Conservation (phyloP, 1,140 invertebrate species). For the Nephotettix cincticeps region DNA sequence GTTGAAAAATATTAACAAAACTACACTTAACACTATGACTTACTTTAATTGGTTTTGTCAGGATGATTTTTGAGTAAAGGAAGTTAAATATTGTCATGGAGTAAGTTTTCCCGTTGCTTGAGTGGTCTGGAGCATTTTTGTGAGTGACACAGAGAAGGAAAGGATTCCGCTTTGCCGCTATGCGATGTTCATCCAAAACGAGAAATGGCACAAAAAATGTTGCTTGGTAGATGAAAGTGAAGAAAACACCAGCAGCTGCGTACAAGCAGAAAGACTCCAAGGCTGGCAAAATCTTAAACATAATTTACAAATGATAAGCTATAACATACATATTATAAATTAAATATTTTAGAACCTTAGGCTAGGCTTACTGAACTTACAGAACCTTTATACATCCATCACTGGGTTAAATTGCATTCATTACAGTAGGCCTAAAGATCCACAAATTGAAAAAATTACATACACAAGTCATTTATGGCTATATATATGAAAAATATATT, state of each 20-base stretch:
- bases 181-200: constrained; percentile 64
- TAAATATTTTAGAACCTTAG: too few relatives aligned
- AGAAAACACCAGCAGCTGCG: constrained; percentile 66
- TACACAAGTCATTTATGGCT: too few relatives aligned
- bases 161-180: constrained; percentile 63
- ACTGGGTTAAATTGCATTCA: too few relatives aligned
- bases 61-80: constrained; percentile 60
- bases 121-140: background rate
- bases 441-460: too few relatives aligned
- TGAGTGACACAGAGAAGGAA: constrained; percentile 56
- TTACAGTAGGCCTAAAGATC: too few relatives aligned
- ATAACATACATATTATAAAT: too few relatives aligned
- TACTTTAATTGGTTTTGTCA: constrained; percentile 61
- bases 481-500: too few relatives aligned
- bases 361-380: too few relatives aligned
- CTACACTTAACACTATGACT: too few relatives aligned
- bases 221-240: constrained; percentile 71
- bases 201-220: constrained; percentile 79
- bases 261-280: constrained; percentile 75
- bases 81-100: constrained; percentile 35
- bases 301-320: too few relatives aligned
- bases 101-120: background rate
- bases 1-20: too few relatives aligned
- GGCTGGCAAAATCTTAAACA: constrained; percentile 68
- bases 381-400: too few relatives aligned